Evolutionary conservation across 2,888 invertebrate species (phyloP), one percentile per base, ranked within the genome.

Genomic region (Idaea aversata): DNA sequence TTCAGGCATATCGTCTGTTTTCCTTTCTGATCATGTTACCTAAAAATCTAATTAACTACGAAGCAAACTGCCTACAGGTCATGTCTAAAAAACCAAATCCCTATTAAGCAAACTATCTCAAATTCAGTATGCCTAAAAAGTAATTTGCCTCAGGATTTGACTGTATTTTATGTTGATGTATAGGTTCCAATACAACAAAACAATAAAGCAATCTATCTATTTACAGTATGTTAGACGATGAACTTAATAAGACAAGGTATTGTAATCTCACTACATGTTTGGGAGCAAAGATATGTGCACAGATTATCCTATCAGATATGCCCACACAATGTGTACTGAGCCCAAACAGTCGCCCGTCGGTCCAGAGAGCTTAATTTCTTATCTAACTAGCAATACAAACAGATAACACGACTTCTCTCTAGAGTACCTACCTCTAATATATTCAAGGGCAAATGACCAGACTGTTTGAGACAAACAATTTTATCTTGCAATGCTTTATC

Each of bases 341-440:
- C 62, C 65, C 7, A 59, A 35, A 66, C 61, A 67, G 47, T 4
- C 47, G 13, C 10, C 10, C 65, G 67, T 65, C 64, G 59, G 63
- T 59, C 47, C 47, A 47, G 47, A 66, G 66, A 71, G 67, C 71
- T 73, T 71, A 70, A 69, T 68, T 68, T 67, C 71, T 70, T 73
- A 73, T 71, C 73, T 64, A 61, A 16, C 67, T 5, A 61, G 63
- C 65, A 61, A 68, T 68, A 69, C 65, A 70, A 71, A 69, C 63
- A 66, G 59, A 66, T 71, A 71, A 70, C 70, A 73, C 60, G 61
- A 60, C 47, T 47, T 47, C 47, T 47, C 47, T 47, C 47, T 10
- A 47, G 10, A 47, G 47, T 7, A 47, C 7, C 38, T 47, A 47
- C 47, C 10, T 25, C 25, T 47, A 47, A 47, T 47, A 6, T 47